Base-by-base conservation (phyloP, 2,113 vertebrate genomes). In the Notiomystis cincta region DNA sequence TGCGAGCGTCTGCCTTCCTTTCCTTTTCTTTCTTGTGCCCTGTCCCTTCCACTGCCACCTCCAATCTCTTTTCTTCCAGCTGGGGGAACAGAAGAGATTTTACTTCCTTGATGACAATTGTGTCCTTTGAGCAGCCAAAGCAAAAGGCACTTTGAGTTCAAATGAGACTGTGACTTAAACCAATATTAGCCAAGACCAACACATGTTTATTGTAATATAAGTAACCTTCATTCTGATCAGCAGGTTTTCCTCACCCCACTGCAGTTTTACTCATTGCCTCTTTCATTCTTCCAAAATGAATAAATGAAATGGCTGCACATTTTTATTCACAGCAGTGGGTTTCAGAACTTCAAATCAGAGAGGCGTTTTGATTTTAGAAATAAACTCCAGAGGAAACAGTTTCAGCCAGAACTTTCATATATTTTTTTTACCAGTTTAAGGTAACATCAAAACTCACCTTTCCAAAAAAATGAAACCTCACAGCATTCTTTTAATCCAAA, bases 341-440 rank as follows among this genome's bases (percentile, higher is more conserved):
- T 97, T 98, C 96, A 97, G 96, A 98, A 98, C 96, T 98, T 97
- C 97, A 98, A 98, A 98, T 97, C 96, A 97, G 97, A 98, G 97
- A 97, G 96, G 97, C 96, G 97, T 98, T 98, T 98, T 98, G 98
- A 98, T 98, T 98, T 97, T 97, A 98, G 96, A 98, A 98, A 98
- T 97, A 98, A 97, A 96, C 98, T 97, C 96, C 95, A 96, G 97
- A 97, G 98, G 97, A 98, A 98, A 97, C 94, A 97, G 98, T 97
- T 98, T 97, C 96, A 98, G 92, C 97, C 95, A 94, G 76, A 65
- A 97, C 94, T 95, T 97, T 95, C 87, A 96, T 95, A 65, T 94
- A 10, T 88, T 90, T 94, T 96, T 96, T 92, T 94, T 85, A 33
- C 80, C 87, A 89, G 96, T 93, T 96, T 97, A 95, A 96, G 91